Conservation (phyloP, 1,140 invertebrate species). For the Cyphomyrmex costatus region DNA sequence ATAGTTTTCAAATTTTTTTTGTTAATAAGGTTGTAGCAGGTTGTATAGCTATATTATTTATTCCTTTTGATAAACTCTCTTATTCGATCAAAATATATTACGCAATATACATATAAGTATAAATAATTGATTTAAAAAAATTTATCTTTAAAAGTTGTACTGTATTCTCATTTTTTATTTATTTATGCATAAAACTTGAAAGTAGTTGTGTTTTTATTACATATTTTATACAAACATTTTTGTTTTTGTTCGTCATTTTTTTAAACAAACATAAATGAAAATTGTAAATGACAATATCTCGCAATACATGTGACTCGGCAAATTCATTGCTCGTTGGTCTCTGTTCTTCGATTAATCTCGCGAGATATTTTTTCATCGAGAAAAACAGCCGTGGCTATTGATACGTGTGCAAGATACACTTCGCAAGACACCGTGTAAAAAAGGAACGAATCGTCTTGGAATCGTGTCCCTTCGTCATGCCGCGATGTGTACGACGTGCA, state of each 20-base stretch:
- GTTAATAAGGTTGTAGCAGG: neutral
- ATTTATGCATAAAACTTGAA: slow-evolving; percentile 7
- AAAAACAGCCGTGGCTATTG: neutral
- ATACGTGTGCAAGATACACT: slow-evolving; percentile 46
- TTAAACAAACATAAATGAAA: too few relatives aligned
- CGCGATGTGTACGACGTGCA: slow-evolving; percentile 42
- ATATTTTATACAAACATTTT: neutral
- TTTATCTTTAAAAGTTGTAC: neutral
- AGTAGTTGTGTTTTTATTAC: too few relatives aligned
- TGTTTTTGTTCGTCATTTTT: neutral
- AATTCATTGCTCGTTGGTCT: slow-evolving; percentile 1
- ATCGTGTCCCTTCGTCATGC: slow-evolving; percentile 57
- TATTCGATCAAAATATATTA: neutral
- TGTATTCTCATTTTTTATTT: neutral
- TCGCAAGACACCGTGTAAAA: slow-evolving; percentile 31
- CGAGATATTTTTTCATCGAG: slow-evolving; percentile 1
- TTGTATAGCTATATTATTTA: neutral
- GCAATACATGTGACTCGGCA: slow-evolving; percentile 17
- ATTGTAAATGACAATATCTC: slow-evolving; percentile 25
- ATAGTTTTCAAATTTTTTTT: neutral
- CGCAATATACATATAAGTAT: slow-evolving; percentile 1
- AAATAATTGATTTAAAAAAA: neutral
- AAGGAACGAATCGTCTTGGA: slow-evolving; percentile 3
- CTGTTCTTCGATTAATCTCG: slow-evolving; percentile 23
- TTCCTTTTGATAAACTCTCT: neutral